Evolutionary conservation across 2,888 invertebrate genomes (phyloP).

Genomic region (Brachyptera risi): DNA sequence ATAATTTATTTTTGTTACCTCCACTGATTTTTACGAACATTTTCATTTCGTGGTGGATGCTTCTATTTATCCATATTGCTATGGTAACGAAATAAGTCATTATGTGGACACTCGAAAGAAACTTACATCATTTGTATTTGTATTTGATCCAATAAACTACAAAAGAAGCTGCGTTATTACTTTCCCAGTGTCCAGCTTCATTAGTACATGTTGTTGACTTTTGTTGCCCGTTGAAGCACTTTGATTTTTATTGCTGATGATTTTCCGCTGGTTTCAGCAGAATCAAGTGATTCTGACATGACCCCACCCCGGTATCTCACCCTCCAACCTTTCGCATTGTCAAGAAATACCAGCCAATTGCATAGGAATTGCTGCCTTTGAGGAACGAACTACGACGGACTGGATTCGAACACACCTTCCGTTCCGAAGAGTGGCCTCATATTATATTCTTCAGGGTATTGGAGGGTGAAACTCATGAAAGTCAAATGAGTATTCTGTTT

Average conservation of each 20-base stretch:
- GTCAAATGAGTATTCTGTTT: conserved; percentile 6
- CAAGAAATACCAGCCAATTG: neutral
- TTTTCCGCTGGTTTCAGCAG: neutral
- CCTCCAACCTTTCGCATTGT: neutral
- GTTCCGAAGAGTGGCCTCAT: neutral
- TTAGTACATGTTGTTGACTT: no score
- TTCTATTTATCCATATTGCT: no score
- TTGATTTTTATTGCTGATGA: conserved; percentile 1
- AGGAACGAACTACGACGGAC: neutral
- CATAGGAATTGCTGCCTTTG: neutral
- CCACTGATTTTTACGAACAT: no score
- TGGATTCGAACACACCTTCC: neutral
- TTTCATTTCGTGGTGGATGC: no score
- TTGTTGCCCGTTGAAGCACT: no score
- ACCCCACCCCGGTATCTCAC: neutral
- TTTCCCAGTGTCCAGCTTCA: no score
- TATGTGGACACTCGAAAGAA: no score
- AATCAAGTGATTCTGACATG: neutral
- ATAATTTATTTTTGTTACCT: no score
- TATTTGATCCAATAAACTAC: no score
- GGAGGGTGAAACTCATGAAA: neutral
- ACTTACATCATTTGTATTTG: no score
- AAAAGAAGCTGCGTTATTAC: no score
- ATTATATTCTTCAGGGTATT: neutral
- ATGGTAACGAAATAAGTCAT: no score